Conservation (phyloP, 2,113 vertebrate genomes). For the Sphaerodactylus townsendi region DNA sequence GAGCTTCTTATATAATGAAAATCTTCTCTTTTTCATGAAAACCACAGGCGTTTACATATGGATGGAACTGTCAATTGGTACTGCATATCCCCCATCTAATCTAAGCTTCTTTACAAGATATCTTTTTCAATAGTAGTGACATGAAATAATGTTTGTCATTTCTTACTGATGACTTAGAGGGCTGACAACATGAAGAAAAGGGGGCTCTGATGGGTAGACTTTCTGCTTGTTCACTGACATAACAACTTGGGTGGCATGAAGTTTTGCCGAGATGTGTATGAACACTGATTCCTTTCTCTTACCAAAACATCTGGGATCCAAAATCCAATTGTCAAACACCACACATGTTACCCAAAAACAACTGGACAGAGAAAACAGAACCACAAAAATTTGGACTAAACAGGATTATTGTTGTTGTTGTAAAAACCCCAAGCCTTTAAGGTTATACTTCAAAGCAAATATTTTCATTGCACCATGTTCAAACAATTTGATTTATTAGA, state of each 20-base stretch:
- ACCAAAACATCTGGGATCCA: conserved; percentile 78
- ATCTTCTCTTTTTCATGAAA: conserved; percentile 59
- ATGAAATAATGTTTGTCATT: conserved; percentile 67
- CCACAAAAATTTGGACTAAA: conserved; percentile 53
- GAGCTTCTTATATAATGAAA: conserved; percentile 67
- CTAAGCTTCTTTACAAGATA: not conserved
- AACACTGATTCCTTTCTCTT: conserved; percentile 56
- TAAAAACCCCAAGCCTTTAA: conserved; percentile 72
- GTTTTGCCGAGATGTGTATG: conserved; percentile 63
- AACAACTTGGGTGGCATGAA: conserved; percentile 77
- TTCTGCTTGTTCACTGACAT: conserved; percentile 55
- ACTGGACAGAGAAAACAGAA: conserved; percentile 51
- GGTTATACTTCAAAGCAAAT: conserved; percentile 76
- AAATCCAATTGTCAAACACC: conserved; percentile 72
- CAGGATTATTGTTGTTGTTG: conserved; percentile 43
- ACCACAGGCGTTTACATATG: conserved; percentile 60
- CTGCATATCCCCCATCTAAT: not conserved
- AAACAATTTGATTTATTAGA: conserved; percentile 72
- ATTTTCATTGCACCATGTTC: conserved; percentile 71
- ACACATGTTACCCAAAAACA: conserved; percentile 72
- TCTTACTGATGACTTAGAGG: conserved; percentile 66
- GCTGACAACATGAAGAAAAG: conserved; percentile 54
- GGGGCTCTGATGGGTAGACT: conserved; percentile 49
- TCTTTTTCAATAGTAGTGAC: not conserved
- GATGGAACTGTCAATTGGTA: not conserved